Base-by-base conservation (phyloP, 2,888 invertebrate genomes). In the Aspidapion aeneum region DNA sequence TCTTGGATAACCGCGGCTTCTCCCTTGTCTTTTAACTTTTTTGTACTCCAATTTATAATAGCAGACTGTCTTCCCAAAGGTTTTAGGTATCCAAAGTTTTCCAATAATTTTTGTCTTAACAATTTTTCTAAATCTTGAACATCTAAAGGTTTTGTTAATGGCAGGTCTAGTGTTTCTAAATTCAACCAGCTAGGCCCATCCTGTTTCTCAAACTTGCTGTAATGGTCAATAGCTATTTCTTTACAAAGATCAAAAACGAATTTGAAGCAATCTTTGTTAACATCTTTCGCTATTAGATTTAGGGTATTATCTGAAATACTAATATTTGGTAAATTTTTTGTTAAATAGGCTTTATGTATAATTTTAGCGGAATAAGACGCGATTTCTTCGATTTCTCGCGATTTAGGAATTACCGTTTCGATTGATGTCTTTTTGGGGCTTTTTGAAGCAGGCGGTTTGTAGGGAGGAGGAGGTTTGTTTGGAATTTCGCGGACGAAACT, bases 401-500 rank as follows among this genome's bases (percentile, higher is more conserved):
- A 79, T 1, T 79, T 75, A 0, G 84, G 83, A 16, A 83, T 74
- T 18, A 81, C 78, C 9, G 75, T 69, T 12, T 56, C 59, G 21
- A 60, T 54, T 2, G 63, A 57, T 1, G 65, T 62, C 35, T 35
- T 35, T 19, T 75, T 75, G 7, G 76, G 75, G 2, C 78, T 74
- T 51, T 75, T 73, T 18, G 78, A 75, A 1, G 71, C 70, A 0
- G 88, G 89, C 5, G 89, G 88, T 0, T 87, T 88, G 77, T 90
- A 91, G 0, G 90, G 90, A 0, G 90, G 90, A 1, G 90, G 90
- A 9, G 90, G 89, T 74, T 90, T 90, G 74, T 90, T 89, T 2
- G 90, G 89, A 66, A 90, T 88, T 77, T 88, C 88, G 56, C 89
- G 78, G 54, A 86, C 80, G 75, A 82, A 88, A 69, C 80, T 80